Percentiles rank a stretch among this genome's conserved stretches.
phyloP scores from a whole-genome alignment of 2,797 vertebrate genomes.

The Melanotaenia maccullochi region DNA sequence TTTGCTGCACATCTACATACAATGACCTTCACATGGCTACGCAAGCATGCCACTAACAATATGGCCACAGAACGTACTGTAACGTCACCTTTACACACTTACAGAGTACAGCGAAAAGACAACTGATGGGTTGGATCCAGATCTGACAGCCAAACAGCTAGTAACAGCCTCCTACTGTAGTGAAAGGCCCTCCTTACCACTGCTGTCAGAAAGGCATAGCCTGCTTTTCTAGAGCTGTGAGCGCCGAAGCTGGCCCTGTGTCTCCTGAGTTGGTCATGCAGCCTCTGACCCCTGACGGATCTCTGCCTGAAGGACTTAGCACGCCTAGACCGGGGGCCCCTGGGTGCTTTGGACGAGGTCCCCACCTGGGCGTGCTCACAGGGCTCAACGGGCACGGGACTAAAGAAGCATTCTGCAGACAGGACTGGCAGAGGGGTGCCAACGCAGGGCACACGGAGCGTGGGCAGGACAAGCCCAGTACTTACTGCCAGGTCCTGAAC shows the following conservation, averaged over 20 bases:
- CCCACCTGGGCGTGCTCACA: conserved; percentile 74
- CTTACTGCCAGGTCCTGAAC: conserved; percentile 99
- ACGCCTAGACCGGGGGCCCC: conserved; percentile 73
- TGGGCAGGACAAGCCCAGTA: conserved; percentile 84
- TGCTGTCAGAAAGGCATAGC: conserved; percentile 77
- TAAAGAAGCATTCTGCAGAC: conserved; percentile 82
- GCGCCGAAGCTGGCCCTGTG: conserved; percentile 72
- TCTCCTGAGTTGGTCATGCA: conserved; percentile 85
- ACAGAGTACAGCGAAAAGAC: conserved; percentile 80
- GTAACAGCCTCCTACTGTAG: conserved; percentile 60
- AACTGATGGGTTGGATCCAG: conserved; percentile 77
- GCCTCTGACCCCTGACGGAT: conserved; percentile 81
- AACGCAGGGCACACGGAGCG: conserved; percentile 75
- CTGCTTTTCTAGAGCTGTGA: conserved; percentile 81
- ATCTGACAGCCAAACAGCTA: conserved; percentile 76
- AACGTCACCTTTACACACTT: conserved; percentile 79
- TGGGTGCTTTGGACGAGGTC: conserved; percentile 65
- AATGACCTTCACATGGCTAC: conserved; percentile 68
- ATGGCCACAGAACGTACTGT: conserved; percentile 74
- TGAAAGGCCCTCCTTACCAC: conserved; percentile 79
- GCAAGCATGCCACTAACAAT: conserved; percentile 83
- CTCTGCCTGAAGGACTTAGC: conserved; percentile 77
- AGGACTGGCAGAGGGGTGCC: conserved; percentile 77
- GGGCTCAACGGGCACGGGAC: conserved; percentile 76
- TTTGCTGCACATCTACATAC: conserved; percentile 17